Evolutionary conservation across 92 coral and sea anemone species (phyloP), one percentile per base, ranked within the genome.

Genomic region (Pocillopora meandrina): DNA sequence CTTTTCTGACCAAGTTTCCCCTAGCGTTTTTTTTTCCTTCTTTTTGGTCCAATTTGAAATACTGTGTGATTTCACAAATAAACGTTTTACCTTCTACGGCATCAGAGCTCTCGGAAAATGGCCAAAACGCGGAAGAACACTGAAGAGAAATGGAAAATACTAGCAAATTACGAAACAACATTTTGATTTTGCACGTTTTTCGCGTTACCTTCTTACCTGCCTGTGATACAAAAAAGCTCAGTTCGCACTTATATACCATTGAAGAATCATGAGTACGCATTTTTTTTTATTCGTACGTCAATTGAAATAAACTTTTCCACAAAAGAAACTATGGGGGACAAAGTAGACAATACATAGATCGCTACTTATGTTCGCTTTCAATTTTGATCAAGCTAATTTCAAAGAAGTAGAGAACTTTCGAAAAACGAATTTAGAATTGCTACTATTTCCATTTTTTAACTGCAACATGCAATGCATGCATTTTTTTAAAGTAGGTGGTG

Each of bases 61-160:
- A 42, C 8, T 42, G 4, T 42, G 5, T 42, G 52, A 42, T 42
- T 42, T 42, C 52, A 42, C 4, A 42, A 52, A 2, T n/a, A 9
- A 13, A 14, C 2, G 56, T 34, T 33, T 71, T 33, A 83, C 86
- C 86, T 9, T 74, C 64, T 74, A 61, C 55, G 2, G 13, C 65
- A 23, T 83, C 74, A 1, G 66, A 42, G 69, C 74, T 47, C 42
- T 65, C 86, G 56, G 86, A 61, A 49, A 83, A 83, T 42, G 86
- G 86, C 86, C 86, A 83, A 19, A 83, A 83, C 31, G 86, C 86
- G 18, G 65, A 17, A 33, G 74, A 33, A 20, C 49, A 42, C 20
- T 34, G 61, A 19, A 74, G 64, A 47, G 77, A 12, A 10, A 83
- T 10, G 17, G 55, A 21, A 6, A 55, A 15, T 12, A 73, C 18